phyloP scores from a whole-genome alignment of 2,797 vertebrate species.

The Lepus townsendii region DNA sequence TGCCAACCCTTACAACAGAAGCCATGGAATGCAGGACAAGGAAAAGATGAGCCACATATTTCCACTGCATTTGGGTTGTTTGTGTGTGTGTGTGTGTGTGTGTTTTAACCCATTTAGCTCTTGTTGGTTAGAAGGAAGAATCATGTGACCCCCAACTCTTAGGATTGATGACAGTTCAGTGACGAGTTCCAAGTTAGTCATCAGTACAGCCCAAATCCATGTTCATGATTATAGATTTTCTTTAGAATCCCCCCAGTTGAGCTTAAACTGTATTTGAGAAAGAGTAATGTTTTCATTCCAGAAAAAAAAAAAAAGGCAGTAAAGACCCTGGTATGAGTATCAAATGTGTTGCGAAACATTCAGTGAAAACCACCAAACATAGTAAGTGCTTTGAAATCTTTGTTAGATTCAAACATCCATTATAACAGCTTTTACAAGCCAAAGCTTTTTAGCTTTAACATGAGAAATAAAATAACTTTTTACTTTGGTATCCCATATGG shows the following conservation, averaged over 20 bases:
- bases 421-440: conserved; percentile 69
- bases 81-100: background rate
- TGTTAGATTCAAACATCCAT: conserved; percentile 57
- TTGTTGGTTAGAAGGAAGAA: background rate
- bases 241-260: conserved; percentile 48
- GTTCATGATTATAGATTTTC: conserved; percentile 51
- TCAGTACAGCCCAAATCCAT: background rate
- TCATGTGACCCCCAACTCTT: background rate
- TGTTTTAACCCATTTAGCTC: background rate
- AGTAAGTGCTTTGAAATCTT: conserved; percentile 73
- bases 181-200: background rate
- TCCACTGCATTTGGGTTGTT: too few species aligned
- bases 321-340: conserved; percentile 74
- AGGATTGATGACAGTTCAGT: background rate
- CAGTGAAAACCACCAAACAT: conserved; percentile 67
- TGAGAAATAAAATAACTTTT: conserved; percentile 66
- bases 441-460: conserved; percentile 62
- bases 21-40: background rate
- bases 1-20: background rate
- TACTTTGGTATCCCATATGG: conserved; percentile 61
- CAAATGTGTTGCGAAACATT: conserved; percentile 65
- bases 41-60: background rate
- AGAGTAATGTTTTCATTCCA: conserved; percentile 39
- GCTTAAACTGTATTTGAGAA: conserved; percentile 37
- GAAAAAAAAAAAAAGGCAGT: conserved; percentile 53